These are phyloP conservation scores for Neodon shergylaensis DNA, from an alignment of 2,113 vertebrate species.

Conservation along the genomic window DNA sequence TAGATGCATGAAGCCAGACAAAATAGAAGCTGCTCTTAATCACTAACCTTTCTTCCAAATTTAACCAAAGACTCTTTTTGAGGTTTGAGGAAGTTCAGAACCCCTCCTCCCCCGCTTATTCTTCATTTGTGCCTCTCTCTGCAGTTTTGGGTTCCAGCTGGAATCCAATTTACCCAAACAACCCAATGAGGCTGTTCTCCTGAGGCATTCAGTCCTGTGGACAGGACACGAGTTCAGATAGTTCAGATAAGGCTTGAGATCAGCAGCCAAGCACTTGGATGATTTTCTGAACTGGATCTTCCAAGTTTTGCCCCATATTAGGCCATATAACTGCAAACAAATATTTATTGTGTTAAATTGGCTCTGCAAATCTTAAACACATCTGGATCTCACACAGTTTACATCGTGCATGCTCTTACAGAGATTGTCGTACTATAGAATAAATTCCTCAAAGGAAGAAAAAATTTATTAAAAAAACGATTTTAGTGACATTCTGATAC, in stretches of 20 bases:
- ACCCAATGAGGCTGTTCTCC: constrained; percentile 66
- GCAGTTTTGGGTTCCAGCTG: constrained; percentile 77
- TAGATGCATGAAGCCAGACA: constrained; percentile 66
- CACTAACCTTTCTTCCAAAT: constrained; percentile 71
- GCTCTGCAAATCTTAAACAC: neutral
- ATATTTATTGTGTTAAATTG: constrained; percentile 57
- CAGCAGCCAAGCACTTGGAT: constrained; percentile 68
- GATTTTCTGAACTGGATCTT: constrained; percentile 29
- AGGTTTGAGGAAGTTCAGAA: constrained; percentile 66
- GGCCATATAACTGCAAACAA: constrained; percentile 51
- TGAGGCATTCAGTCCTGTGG: constrained; percentile 51
- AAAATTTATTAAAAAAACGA: neutral
- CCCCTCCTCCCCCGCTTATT: constrained; percentile 10
- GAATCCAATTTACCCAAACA: constrained; percentile 65
- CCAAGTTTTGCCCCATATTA: constrained; percentile 55
- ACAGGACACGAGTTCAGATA: constrained; percentile 64
- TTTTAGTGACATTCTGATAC: constrained; percentile 19
- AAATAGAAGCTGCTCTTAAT: constrained; percentile 72
- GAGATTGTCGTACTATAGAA: constrained; percentile 36
- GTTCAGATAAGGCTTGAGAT: constrained; percentile 70
- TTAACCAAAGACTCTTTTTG: constrained; percentile 68
- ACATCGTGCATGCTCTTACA: constrained; percentile 29
- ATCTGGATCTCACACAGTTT: constrained; percentile 63
- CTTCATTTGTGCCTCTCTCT: constrained; percentile 74
- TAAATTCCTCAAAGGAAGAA: constrained; percentile 57